Base-by-base conservation (phyloP, 64 coral and sea anemone species). In the Exaiptasia diaphana region DNA sequence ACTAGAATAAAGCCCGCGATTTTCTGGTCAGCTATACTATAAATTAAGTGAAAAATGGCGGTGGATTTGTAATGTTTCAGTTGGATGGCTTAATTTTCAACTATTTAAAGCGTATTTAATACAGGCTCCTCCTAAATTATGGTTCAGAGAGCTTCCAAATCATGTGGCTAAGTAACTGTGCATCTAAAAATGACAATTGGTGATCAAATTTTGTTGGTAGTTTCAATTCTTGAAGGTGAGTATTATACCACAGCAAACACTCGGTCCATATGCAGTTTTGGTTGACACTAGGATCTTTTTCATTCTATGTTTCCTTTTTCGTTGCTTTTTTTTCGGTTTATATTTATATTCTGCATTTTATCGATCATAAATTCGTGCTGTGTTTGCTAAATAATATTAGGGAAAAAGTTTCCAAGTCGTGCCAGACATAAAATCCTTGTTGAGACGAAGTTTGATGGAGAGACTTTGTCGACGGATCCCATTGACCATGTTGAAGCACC, bases 391-490 rank as follows among this genome's bases (percentile, higher is more conserved):
- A n/a, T n/a, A n/a, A n/a, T n/a, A n/a, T n/a, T 35, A 97, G 94
- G 94, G 34, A 58, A 73, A 58, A 92, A 83, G 75, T 92, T 97
- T 55, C 94, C 94, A 44, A 82, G 78, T 48, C 71, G 94, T 5
- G 43, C 85, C 43, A 77, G 89, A 13, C 94, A 92, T 48, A 92
- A 92, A 73, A 77, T 97, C 27, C 78, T 92, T 40, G 85, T 97
- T 12, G 94, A 97, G 75, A 83, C 94, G 58, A 97, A 97, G 64
- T 97, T 97, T 85, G 94, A 97, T 85, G 94, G 94, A 25, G 94
- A 97, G 50, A 97, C 85, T 59, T 50, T 97, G 59, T 83, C 83
- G 3, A 97, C 94, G 21, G 94, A 97, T 77, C 94, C 94, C n/a
- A 92, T 97, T 75, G 89, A 97, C 58, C 94, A 97, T 65, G 55